A percentile compares a stretch with the other conserved stretches of the same genome.
Evolutionary conservation across 2,113 vertebrate genomes (phyloP).

Genomic region (Psophia crepitans): DNA sequence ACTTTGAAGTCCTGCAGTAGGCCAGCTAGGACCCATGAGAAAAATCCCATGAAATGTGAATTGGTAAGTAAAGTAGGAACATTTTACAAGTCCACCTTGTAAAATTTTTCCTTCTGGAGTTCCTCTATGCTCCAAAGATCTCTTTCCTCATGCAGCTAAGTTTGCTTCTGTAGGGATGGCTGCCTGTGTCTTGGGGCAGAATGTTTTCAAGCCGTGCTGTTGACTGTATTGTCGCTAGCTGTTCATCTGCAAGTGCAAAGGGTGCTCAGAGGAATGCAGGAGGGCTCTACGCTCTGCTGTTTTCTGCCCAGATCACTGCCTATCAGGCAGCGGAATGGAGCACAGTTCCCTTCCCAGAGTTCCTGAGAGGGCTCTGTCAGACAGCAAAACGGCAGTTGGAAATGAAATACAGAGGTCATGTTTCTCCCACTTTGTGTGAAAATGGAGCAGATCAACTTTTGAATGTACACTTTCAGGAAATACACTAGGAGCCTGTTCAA

Average conservation of each 20-base stretch:
- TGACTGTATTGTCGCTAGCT: background rate
- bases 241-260: background rate
- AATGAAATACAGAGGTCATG: background rate
- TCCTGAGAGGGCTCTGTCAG: background rate
- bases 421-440: background rate
- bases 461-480: background rate
- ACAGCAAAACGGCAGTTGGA: background rate
- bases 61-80: background rate
- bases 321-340: background rate
- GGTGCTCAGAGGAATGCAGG: background rate
- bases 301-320: background rate
- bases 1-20: background rate
- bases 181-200: background rate
- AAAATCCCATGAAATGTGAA: background rate
- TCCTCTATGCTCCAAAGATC: background rate
- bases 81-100: background rate
- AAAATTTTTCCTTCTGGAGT: background rate
- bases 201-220: background rate
- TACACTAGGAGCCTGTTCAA: background rate
- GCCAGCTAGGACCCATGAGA: background rate
- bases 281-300: background rate
- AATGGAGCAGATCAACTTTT: background rate
- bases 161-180: background rate
- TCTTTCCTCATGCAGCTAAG: background rate
- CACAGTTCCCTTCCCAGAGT: background rate